Conservation (phyloP, 2,797 vertebrate species). For the Peromyscus eremicus region DNA sequence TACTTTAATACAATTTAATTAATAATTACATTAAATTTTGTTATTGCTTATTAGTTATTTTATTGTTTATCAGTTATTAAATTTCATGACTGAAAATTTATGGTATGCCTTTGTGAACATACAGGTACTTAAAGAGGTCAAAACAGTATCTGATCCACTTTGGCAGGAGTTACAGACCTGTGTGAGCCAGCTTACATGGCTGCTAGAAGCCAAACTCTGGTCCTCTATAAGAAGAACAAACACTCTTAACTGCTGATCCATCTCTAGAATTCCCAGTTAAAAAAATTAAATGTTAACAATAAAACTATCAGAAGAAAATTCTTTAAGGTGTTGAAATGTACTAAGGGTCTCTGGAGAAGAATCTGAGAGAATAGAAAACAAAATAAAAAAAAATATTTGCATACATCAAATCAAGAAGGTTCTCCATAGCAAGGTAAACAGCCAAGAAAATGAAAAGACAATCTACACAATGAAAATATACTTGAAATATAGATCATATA, state of each 20-base stretch:
- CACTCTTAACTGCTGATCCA: too few relatives aligned
- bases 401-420: not conserved
- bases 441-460: not conserved
- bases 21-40: not conserved
- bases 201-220: not conserved
- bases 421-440: not conserved
- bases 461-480: not conserved
- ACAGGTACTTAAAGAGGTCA: not conserved
- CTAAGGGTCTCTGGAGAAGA: not conserved
- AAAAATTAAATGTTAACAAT: not conserved
- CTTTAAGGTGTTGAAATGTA: not conserved
- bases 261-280: not conserved
- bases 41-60: not conserved
- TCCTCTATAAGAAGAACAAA: not conserved
- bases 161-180: not conserved
- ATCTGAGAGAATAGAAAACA: not conserved
- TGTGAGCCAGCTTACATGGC: too few relatives aligned
- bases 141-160: not conserved
- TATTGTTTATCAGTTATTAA: not conserved
- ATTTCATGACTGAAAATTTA: not conserved
- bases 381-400: not conserved
- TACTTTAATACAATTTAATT: not conserved
- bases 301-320: not conserved
- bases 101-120: not conserved
- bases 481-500: not conserved